Evolutionary conservation across 2,888 invertebrate species (phyloP), one percentile per base, ranked within the genome.

Genomic region (Trisateles emortualis): DNA sequence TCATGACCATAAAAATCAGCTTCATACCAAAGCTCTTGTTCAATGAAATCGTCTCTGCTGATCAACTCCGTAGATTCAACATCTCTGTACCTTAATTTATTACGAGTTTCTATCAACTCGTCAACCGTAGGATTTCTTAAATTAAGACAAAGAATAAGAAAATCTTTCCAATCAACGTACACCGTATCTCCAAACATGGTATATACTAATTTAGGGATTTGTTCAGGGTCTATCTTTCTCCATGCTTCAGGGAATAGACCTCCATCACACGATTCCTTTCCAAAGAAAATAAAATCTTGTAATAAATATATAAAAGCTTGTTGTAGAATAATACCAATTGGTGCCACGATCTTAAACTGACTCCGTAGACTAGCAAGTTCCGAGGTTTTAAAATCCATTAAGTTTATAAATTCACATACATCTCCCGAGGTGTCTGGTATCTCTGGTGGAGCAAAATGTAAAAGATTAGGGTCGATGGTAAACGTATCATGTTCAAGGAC

Each of bases 101-200:
- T 83, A 19, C 94, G 92, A 8, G 92, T 62, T 11, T 86, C 74
- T 35, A 95, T 73, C 49, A 95, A 75, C 62, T 95, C 93, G 1
- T 89, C 86, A 26, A 92, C 79, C 0, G 83, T 91, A 0, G 95
- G 95, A 76, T 88, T 94, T 36, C 86, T 82, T 8, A 95, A 73
- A 65, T 94, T 90, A 26, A 95, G 76, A 72, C 94, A 94, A 70
- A 93, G 94, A 60, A 95, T 86, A 9, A 95, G 83, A 69, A 96
- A 95, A 77, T 95, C 95, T 69, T 94, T 93, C 95, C 95, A 96
- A 68, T 95, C 94, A 8, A 95, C 72, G 58, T 93, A 94, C 8
- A 91, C 92, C 0, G 89, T 87, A 38, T 93, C 88, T 0, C 94
- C 95, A 74, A 94, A 95, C 11, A 95, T 56, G 29, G 78, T 64